Evolutionary conservation across 2,113 vertebrate genomes (phyloP).

Genomic region (Isichthys henryi): DNA sequence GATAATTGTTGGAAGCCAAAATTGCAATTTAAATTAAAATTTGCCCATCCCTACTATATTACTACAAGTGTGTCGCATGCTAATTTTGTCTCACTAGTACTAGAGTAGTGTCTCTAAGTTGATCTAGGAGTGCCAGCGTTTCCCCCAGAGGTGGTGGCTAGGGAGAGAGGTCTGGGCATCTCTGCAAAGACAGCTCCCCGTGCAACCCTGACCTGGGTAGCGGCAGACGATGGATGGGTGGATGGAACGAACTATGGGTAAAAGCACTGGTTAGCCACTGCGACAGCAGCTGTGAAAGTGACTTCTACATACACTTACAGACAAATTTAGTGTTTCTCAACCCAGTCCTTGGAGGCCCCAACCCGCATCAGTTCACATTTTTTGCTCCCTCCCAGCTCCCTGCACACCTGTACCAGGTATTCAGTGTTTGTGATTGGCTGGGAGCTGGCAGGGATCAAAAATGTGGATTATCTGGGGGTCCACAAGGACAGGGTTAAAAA

Average conservation of each 20-base stretch:
- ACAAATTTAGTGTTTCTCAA: too few species aligned
- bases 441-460: too few species aligned
- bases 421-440: too few species aligned
- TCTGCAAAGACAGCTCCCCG: neutral
- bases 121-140: neutral
- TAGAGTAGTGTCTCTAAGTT: neutral
- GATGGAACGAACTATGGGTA: neutral
- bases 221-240: neutral
- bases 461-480: too few species aligned
- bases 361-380: too few species aligned
- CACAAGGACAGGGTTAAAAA: too few species aligned
- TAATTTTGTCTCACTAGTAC: neutral
- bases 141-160: neutral
- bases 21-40: neutral
- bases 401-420: too few species aligned
- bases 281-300: too few species aligned
- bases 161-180: neutral
- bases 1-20: neutral
- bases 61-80: neutral
- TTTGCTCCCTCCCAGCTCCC: too few species aligned
- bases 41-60: neutral
- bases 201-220: neutral
- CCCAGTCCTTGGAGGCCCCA: neutral
- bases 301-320: too few species aligned
- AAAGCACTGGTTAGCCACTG: neutral